Base-by-base conservation (phyloP, 2,888 invertebrate species). In the Apomyelois bistriatella region DNA sequence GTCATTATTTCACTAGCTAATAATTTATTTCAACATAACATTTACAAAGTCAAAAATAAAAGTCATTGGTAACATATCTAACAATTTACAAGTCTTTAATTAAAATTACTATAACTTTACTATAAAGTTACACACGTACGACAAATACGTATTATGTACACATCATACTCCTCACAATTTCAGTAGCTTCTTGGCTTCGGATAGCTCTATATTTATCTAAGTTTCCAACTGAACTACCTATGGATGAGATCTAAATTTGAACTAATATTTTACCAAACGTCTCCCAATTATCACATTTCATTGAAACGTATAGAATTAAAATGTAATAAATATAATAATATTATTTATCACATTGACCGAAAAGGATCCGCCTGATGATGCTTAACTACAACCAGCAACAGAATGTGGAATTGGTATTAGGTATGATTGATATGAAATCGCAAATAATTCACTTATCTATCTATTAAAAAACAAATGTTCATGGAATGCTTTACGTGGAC, bases 231-330 rank as follows among this genome's bases (percentile, higher is more conserved):
- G 74, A 82, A 85, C 82, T 85, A 85, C 76, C 81, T 87, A 88
- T 77, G 72, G 79, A 79, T 90, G 90, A 90, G 90, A 90, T 90
- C 90, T 86, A 74, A 82, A 82, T 87, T 89, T 89, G 86, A 89
- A 89, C 89, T 88, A n/a, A 82, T 82, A 74, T 73, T 82, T 78
- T 74, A 82, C 73, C 76, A 77, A 85, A 83, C 82, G 79, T 79
- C 69, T 74, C 70, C 66, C 73, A 80, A 82, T 82, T 84, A 87
- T 87, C 87, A 89, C 87, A 86, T 77, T 79, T 72, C 68, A 66
- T 65, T 76, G 70, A 79, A 76, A 82, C 72, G 70, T 78, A 79
- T 70, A 79, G 70, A 67, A 72, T 71, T 68, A 68, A 65, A 67
- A 70, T 66, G 68, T 62, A 71, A 72, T 74, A 68, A 72, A 72